phyloP scores from a whole-genome alignment of 2,797 vertebrate genomes.

The Rallus crepitans region DNA sequence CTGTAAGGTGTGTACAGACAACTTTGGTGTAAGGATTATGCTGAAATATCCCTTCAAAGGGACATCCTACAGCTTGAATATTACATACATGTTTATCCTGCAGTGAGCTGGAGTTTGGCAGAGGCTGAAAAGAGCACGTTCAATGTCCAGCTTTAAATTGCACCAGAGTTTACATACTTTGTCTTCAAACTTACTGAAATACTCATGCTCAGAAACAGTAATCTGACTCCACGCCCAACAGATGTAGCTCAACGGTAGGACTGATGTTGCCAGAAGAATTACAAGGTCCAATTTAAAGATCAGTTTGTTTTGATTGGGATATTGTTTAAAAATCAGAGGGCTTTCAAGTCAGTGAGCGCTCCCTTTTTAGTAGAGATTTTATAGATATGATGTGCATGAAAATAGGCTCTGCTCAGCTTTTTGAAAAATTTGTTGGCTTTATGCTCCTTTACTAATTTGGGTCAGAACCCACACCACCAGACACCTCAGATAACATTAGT shows the following conservation, averaged over 20 bases:
- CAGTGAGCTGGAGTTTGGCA: neutral
- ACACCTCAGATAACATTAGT: neutral
- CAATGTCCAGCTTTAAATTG: neutral
- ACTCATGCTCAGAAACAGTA: conserved; percentile 4
- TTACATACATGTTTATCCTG: neutral
- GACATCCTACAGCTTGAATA: neutral
- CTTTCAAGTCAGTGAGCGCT: neutral
- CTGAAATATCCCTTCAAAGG: neutral
- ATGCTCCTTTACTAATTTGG: neutral
- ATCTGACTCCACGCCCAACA: neutral
- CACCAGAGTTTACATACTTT: neutral
- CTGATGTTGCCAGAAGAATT: conserved; percentile 8
- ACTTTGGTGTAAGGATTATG: rapidly evolving
- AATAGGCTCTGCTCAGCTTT: neutral
- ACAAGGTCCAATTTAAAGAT: conserved; percentile 3
- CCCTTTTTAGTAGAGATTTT: conserved; percentile 27
- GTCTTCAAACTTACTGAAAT: conserved; percentile 25
- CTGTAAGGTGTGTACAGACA: neutral
- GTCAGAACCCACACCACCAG: neutral
- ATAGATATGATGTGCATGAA: neutral
- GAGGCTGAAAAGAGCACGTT: neutral
- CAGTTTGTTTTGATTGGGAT: conserved; percentile 2
- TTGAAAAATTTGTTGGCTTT: neutral
- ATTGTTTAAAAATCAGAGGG: neutral
- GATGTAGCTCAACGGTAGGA: neutral